Conservation (phyloP, 2,113 vertebrate species). For the Neotragus pygmaeus region DNA sequence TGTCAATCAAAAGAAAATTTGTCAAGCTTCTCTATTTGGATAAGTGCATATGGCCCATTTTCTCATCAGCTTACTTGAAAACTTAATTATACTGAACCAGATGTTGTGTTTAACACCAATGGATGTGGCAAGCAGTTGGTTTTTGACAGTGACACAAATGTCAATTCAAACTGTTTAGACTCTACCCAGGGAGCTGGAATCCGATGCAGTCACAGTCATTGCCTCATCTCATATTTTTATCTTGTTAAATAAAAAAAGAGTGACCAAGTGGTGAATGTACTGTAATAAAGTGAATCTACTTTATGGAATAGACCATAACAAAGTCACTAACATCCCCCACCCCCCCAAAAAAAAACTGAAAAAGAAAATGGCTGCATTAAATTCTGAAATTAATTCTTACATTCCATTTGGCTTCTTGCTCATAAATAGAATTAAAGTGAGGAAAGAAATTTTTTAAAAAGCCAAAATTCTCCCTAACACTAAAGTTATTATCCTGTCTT, state of each 20-base stretch:
- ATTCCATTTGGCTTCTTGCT: background rate
- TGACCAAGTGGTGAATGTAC: background rate
- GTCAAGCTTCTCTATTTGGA: background rate
- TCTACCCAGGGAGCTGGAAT: background rate
- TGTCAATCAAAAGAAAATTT: conserved; percentile 46
- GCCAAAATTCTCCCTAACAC: background rate
- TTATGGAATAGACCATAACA: background rate
- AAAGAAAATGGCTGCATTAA: background rate
- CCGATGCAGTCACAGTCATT: background rate
- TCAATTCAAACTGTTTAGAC: conserved; percentile 53
- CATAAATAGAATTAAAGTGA: background rate
- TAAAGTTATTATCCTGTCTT: background rate
- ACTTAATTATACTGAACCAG: conserved; percentile 61
- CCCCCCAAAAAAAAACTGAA: background rate
- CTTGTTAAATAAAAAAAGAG: conserved; percentile 1
- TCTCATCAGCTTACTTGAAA: conserved; percentile 61
- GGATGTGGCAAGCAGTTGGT: conserved; percentile 14
- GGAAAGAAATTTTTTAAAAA: background rate
- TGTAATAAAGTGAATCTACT: background rate
- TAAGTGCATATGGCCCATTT: conserved; percentile 57
- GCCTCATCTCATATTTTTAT: conserved; percentile 35
- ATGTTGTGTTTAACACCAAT: conserved; percentile 54
- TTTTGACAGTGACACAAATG: conserved; percentile 55
- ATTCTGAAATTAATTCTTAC: background rate
- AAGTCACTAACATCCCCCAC: background rate